These are phyloP conservation scores for Drosophila hawaiiensis DNA, from an alignment of 2,888 invertebrate genomes.

Conservation along the genomic window DNA sequence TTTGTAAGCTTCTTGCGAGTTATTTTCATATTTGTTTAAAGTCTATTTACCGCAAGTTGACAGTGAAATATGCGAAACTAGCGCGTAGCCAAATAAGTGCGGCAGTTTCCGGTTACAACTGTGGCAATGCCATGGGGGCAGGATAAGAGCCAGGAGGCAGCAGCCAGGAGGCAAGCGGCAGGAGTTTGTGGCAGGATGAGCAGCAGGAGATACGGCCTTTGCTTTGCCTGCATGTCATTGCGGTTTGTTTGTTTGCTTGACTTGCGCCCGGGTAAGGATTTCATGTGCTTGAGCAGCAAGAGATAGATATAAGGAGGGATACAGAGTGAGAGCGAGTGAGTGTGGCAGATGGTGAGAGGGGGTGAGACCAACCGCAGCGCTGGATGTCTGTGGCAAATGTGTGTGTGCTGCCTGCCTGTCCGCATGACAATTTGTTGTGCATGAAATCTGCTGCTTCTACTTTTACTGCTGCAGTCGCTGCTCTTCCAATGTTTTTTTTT, in stretches of 20 bases:
- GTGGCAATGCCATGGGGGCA: constrained; percentile 68
- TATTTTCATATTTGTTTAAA: constrained; percentile 80
- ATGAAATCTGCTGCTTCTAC: constrained; percentile 70
- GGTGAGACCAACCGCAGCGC: constrained; percentile 70
- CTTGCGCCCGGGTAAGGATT: constrained; percentile 78
- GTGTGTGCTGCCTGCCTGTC: constrained; percentile 73
- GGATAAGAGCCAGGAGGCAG: not conserved
- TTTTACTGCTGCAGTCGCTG: constrained; percentile 34
- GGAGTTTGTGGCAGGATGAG: constrained; percentile 32
- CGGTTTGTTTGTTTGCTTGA: constrained; percentile 79
- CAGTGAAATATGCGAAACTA: constrained; percentile 80
- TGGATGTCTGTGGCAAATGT: constrained; percentile 40
- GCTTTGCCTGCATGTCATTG: constrained; percentile 74
- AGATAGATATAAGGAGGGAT: constrained; percentile 10
- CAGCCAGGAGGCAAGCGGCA: constrained; percentile 2
- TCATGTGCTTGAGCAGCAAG: constrained; percentile 74
- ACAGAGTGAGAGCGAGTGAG: not conserved
- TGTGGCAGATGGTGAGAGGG: not conserved
- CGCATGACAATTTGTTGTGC: constrained; percentile 79
- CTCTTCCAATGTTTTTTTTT: constrained; percentile 73
- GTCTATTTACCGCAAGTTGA: constrained; percentile 80
- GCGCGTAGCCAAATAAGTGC: constrained; percentile 80
- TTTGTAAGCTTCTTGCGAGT: constrained; percentile 64
- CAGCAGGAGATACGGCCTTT: constrained; percentile 52
- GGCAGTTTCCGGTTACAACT: constrained; percentile 80